These are phyloP conservation scores for Hylaea fasciaria DNA, from an alignment of 2,888 invertebrate species.

Conservation along the genomic window DNA sequence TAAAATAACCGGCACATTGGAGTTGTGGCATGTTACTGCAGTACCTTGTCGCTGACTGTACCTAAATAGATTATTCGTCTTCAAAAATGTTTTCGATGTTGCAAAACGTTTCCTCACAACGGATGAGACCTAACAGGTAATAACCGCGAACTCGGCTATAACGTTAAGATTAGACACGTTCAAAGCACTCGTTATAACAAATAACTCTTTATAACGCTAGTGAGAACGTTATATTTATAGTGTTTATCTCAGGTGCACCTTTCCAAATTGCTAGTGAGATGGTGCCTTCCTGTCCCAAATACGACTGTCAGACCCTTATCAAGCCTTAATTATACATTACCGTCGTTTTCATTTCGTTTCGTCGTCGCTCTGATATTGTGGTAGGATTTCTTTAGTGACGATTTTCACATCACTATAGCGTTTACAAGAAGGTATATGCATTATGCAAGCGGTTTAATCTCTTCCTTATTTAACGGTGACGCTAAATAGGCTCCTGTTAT, in stretches of 20 bases:
- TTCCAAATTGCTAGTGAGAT: slow-evolving; percentile 66
- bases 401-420: slow-evolving; percentile 40
- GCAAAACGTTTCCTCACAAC: slow-evolving; percentile 13
- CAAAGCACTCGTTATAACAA: slow-evolving; percentile 42
- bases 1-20: too few species aligned
- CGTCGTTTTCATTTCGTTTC: slow-evolving; percentile 74
- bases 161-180: slow-evolving; percentile 38
- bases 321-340: slow-evolving; percentile 82
- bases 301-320: slow-evolving; percentile 82
- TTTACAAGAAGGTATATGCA: background rate
- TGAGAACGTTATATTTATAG: slow-evolving; percentile 46
- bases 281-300: slow-evolving; percentile 74
- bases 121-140: slow-evolving; percentile 26
- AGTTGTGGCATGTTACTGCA: too few species aligned
- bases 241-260: slow-evolving; percentile 69
- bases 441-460: background rate
- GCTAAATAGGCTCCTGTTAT: too few species aligned
- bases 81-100: slow-evolving; percentile 14
- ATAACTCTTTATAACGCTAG: slow-evolving; percentile 31
- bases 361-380: slow-evolving; percentile 53
- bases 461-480: background rate
- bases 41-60: too few species aligned
- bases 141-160: slow-evolving; percentile 25
- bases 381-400: slow-evolving; percentile 61
- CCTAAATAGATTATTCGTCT: background rate